Evolutionary conservation across 30 jellyfish, hydroid and myxozoan species (phyloP).

Genomic region (Hydractinia symbiolongicarpus): DNA sequence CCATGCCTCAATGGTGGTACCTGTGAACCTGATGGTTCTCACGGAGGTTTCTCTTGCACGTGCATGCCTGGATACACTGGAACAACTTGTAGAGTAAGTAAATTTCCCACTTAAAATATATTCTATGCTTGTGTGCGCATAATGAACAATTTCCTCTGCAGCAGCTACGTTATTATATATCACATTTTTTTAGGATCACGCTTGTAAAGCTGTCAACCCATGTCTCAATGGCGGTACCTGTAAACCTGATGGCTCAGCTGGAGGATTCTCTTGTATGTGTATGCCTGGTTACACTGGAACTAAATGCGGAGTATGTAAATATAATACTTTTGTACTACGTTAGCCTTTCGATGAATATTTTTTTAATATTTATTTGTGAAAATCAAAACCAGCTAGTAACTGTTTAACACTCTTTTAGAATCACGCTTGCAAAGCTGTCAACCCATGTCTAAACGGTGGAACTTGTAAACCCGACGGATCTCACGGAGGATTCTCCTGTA

Average conservation of each 20-base stretch:
- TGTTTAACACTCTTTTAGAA: not conserved
- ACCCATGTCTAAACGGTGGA: slow-evolving; percentile 73
- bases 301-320: slow-evolving; percentile 6
- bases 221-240: slow-evolving; percentile 14
- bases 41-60: slow-evolving; percentile 30
- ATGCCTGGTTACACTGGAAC: slow-evolving; percentile 17
- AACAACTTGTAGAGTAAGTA: slow-evolving; percentile 36
- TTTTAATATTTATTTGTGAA: not conserved
- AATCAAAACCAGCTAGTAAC: not conserved
- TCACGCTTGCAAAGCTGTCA: slow-evolving; percentile 43
- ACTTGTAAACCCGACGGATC: slow-evolving; percentile 42
- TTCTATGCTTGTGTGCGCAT: not conserved
- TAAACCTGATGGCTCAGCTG: slow-evolving; percentile 13
- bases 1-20: slow-evolving; percentile 12
- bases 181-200: slow-evolving; percentile 10
- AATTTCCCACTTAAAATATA: not conserved
- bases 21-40: slow-evolving; percentile 16
- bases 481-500: slow-evolving; percentile 54
- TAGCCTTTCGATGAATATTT: not conserved
- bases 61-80: slow-evolving; percentile 75
- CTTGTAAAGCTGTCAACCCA: slow-evolving; percentile 12
- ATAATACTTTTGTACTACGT: too few relatives aligned
- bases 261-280: slow-evolving; percentile 9
- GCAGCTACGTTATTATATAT: not conserved
- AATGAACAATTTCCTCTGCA: not conserved